These are phyloP conservation scores for Stenodera caucasica DNA, from an alignment of 2,888 invertebrate genomes.

Conservation along the genomic window DNA sequence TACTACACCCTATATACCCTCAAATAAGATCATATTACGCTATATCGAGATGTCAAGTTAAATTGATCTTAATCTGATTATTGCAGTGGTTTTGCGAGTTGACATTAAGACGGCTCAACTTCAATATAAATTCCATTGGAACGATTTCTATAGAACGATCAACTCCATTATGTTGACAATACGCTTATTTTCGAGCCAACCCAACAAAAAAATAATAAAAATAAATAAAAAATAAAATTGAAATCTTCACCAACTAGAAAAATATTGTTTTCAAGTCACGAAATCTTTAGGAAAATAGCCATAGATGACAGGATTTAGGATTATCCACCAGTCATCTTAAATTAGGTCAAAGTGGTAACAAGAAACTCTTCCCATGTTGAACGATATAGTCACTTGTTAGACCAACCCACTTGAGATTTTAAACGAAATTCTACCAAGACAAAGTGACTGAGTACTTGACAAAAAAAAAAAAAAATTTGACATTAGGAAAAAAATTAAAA, in stretches of 20 bases:
- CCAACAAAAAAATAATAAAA: too few species aligned
- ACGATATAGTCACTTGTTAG: constrained; percentile 25
- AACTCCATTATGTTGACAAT: constrained; percentile 26
- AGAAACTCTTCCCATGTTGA: constrained; percentile 29
- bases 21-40: background rate
- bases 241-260: too few species aligned
- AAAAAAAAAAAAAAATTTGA: too few species aligned
- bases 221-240: too few species aligned
- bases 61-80: background rate
- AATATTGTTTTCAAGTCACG: constrained; percentile 39
- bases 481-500: background rate
- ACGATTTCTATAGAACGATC: constrained; percentile 16
- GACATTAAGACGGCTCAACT: background rate
- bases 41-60: background rate
- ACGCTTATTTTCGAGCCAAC: constrained; percentile 30
- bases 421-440: constrained; percentile 22
- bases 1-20: too few species aligned
- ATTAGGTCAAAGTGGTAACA: constrained; percentile 35
- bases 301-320: constrained; percentile 32
- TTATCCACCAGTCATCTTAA: constrained; percentile 31
- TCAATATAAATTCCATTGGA: constrained; percentile 24
- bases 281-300: constrained; percentile 21
- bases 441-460: too few species aligned
- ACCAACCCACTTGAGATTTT: constrained; percentile 27
- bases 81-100: background rate